Evolutionary conservation across 2,113 vertebrate genomes (phyloP), one percentile per base, ranked within the genome.

Genomic region (Arenaria interpres): DNA sequence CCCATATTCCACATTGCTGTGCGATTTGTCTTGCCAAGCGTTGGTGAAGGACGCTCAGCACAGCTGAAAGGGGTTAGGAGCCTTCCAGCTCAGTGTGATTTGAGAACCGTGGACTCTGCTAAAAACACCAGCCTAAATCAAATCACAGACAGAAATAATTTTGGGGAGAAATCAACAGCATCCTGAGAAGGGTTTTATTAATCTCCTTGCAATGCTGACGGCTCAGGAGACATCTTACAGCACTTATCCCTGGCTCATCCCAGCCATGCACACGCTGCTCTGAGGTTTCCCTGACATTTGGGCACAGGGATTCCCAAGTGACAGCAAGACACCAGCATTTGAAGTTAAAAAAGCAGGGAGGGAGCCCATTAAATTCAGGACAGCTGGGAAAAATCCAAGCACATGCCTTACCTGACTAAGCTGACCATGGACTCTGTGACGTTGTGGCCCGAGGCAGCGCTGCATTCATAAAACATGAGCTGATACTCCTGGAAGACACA

Each of bases 381-480:
- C 5, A 88, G 46, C 28, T n/a, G 15, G n/a, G 12, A 64, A 67
- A 66, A 66, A 50, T 10, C 7, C 33, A 27, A 51, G 12, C 5
- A 20, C 16, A 17, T 3, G 37, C 15, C 98, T 98, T 98, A 99
- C 99, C 99, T 98, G 94, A 98, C 97, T 45, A 99, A 93, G 63
- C 85, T 97, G 95, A 98, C 96, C 97, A 99, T 82, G 71, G 98
- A 98, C 80, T 99, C 97, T 2, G 93, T 91, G 90, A 99, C 98
- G 6, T 99, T 99, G 94, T 99, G 98, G 22, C 99, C 99, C 0
- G 99, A 98, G 71, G 98, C 98, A 59, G 98, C 99, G 1, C 99
- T 99, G 95, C 99, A 99, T 96, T 99, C 99, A 6, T 97, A 98
- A 76, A 99, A 99, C 74, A 93, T 84, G 75, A 98, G 96, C 46